phyloP scores from a whole-genome alignment of 2,797 vertebrate species.

The Sebastes itinus region DNA sequence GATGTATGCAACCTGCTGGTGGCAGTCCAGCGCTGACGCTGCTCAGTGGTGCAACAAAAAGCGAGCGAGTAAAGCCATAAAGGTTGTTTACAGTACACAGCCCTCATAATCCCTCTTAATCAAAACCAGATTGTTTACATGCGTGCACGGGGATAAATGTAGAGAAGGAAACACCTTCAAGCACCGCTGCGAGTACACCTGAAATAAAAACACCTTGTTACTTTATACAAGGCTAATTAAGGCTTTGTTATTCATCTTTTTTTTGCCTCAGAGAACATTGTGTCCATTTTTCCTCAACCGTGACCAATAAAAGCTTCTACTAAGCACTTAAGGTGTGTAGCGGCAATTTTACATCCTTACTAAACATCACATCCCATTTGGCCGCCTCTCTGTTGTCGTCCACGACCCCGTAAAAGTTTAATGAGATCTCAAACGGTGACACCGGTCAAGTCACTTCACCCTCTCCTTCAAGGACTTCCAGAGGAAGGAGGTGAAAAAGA shows the following conservation, averaged over 20 bases:
- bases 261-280: constrained; percentile 7
- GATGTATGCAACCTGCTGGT: neutral
- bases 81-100: constrained; percentile 65
- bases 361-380: constrained; percentile 6
- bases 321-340: constrained; percentile 5
- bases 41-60: constrained; percentile 25
- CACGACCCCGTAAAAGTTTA: constrained; percentile 23
- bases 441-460: constrained; percentile 21
- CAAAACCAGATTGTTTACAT: constrained; percentile 64
- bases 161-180: constrained; percentile 24
- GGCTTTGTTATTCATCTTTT: neutral
- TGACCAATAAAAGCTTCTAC: constrained; percentile 22
- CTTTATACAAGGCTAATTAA: neutral
- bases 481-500: constrained; percentile 48
- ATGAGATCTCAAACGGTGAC: constrained; percentile 19
- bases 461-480: constrained; percentile 40
- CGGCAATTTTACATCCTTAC: neutral
- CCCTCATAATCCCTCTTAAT: constrained; percentile 50
- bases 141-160: constrained; percentile 31
- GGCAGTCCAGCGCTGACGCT: constrained; percentile 20
- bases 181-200: neutral
- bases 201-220: neutral
- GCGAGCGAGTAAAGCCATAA: constrained; percentile 45
- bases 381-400: constrained; percentile 6
- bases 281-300: constrained; percentile 23